phyloP scores from a whole-genome alignment of 1,140 invertebrate genomes.

The Eufriesea mexicana region DNA sequence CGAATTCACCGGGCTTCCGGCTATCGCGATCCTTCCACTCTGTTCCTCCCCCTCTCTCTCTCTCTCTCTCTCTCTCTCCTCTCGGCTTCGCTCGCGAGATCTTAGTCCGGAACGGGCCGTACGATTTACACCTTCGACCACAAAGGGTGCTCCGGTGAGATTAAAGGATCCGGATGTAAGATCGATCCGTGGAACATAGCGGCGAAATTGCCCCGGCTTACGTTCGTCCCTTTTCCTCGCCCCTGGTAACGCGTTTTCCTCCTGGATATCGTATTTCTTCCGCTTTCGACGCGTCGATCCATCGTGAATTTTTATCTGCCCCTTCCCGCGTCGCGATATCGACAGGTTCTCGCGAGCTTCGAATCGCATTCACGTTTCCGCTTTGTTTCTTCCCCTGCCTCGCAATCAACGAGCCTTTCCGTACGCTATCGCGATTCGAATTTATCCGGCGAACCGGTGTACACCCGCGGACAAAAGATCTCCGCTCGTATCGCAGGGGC shows the following conservation, averaged over 20 bases:
- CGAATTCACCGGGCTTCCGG: conserved; percentile 54
- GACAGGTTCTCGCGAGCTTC: neutral
- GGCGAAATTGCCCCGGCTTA: neutral
- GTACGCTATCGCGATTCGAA: conserved; percentile 6
- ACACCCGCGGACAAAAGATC: neutral
- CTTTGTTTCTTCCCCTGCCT: neutral
- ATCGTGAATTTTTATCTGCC: conserved; percentile 29
- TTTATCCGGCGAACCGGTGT: neutral
- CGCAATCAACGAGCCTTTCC: neutral
- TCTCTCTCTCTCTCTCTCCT: too few species aligned
- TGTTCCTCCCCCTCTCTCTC: too few species aligned
- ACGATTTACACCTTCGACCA: conserved; percentile 13
- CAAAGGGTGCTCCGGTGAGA: neutral
- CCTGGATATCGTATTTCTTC: conserved; percentile 26
- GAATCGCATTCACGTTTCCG: neutral
- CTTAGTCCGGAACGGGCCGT: neutral
- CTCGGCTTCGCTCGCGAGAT: neutral
- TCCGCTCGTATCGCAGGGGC: neutral
- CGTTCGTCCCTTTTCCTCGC: neutral
- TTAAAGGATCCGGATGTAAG: conserved; percentile 6
- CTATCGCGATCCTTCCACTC: neutral
- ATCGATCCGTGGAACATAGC: neutral
- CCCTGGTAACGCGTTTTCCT: too few species aligned
- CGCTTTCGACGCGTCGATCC: conserved; percentile 6
- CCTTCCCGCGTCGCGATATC: neutral